A percentile compares a stretch with the other conserved stretches of the same genome.
Conservation (phyloP, 2,797 vertebrate genomes). For the Malurus splendens region DNA sequence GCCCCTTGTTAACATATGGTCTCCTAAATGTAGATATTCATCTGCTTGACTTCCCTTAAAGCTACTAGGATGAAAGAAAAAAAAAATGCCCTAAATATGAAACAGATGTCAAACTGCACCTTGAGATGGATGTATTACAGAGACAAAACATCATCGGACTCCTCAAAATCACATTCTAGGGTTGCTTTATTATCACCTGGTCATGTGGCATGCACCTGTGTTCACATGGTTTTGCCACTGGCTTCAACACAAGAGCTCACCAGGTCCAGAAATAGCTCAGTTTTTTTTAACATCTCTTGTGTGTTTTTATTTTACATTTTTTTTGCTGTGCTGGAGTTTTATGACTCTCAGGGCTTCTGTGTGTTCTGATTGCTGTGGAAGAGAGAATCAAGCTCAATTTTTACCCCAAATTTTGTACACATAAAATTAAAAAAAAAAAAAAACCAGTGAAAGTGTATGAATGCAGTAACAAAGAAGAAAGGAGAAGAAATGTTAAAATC, state of each 20-base stretch:
- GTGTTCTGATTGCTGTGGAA: not conserved
- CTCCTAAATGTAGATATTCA: constrained; percentile 62
- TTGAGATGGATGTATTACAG: constrained; percentile 66
- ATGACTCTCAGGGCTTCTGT: not conserved
- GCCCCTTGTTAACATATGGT: constrained; percentile 63
- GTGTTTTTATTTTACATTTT: not conserved
- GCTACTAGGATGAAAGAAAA: constrained; percentile 64
- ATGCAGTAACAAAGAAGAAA: not conserved
- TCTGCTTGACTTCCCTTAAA: constrained; percentile 63
- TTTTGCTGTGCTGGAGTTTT: not conserved
- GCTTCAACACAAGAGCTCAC: constrained; percentile 18
- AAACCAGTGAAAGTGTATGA: rapidly evolving
- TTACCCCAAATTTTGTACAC: not conserved
- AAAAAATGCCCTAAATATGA: constrained; percentile 36
- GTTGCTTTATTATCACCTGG: constrained; percentile 55
- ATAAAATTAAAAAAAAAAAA: not conserved
- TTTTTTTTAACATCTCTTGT: not conserved
- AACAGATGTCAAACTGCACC: constrained; percentile 68
- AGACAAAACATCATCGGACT: constrained; percentile 54
- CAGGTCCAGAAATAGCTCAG: constrained; percentile 31
- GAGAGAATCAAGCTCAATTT: not conserved
- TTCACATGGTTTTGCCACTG: constrained; percentile 28
- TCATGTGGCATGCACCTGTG: constrained; percentile 70
- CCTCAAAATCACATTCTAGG: constrained; percentile 48
- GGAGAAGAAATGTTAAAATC: not conserved